Percentiles rank a stretch among this genome's conserved stretches.
These are phyloP conservation scores for Yponomeuta evonymella DNA, from an alignment of 2,888 invertebrate genomes.

Conservation along the genomic window DNA sequence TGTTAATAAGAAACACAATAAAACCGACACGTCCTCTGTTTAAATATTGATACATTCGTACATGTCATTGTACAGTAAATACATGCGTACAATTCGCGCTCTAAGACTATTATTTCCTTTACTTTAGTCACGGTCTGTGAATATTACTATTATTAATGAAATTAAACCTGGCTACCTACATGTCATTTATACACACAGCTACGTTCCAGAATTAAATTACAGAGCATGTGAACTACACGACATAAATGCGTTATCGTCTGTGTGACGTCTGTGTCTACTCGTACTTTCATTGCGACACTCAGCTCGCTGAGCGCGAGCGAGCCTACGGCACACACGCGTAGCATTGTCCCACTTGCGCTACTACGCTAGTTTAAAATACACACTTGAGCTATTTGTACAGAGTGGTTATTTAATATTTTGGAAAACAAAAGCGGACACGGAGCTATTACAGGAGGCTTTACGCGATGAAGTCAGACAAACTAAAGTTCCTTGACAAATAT, in stretches of 20 bases:
- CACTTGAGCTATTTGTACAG: constrained; percentile 26
- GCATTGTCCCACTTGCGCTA: neutral
- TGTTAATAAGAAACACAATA: constrained; percentile 22
- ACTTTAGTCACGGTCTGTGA: neutral
- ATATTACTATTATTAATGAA: neutral
- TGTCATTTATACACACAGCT: neutral
- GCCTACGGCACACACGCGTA: neutral
- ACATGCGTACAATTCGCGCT: constrained; percentile 15
- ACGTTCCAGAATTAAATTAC: neutral
- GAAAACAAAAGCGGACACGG: neutral
- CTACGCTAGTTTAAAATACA: constrained; percentile 16
- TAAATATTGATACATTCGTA: constrained; percentile 7
- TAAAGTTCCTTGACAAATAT: no score
- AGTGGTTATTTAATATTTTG: constrained; percentile 14
- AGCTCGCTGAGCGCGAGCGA: constrained; percentile 17
- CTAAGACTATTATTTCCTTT: neutral
- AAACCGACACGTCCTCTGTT: constrained; percentile 3
- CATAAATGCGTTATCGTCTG: constrained; percentile 26
- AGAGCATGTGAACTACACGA: neutral
- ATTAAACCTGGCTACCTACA: neutral
- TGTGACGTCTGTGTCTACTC: constrained; percentile 23
- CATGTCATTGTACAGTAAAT: constrained; percentile 15
- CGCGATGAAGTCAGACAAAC: neutral
- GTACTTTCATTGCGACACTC: constrained; percentile 31
- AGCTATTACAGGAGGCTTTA: neutral